A percentile compares a stretch with the other conserved stretches of the same genome.
phyloP scores from a whole-genome alignment of 1,140 invertebrate genomes.

The Plectus sambesii region DNA sequence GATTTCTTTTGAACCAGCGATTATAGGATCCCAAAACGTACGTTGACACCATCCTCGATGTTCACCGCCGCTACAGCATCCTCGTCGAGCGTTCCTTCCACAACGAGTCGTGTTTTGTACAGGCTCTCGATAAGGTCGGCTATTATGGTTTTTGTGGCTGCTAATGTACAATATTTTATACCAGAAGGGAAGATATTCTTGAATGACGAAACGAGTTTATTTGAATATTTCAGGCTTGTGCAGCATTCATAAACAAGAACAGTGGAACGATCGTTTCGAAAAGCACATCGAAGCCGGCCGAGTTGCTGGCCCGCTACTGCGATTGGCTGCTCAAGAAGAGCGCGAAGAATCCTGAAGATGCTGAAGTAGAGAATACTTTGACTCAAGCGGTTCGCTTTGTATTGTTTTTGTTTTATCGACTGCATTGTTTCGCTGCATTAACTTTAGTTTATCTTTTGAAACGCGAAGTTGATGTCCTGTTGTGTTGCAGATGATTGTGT shows the following conservation, averaged over 20 bases:
- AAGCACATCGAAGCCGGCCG: constrained; percentile 88
- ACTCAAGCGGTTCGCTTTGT: constrained; percentile 95
- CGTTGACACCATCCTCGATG: constrained; percentile 88
- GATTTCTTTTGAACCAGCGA: constrained; percentile 6
- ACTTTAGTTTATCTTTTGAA: constrained; percentile 6
- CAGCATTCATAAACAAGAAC: constrained; percentile 92
- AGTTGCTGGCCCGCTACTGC: constrained; percentile 92
- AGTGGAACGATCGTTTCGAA: constrained; percentile 74
- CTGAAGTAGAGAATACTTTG: constrained; percentile 90
- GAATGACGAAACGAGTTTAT: too few relatives aligned
- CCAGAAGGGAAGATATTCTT: too few relatives aligned
- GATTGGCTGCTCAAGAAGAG: constrained; percentile 85
- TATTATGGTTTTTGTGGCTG: too few relatives aligned
- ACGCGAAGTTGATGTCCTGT: too few relatives aligned
- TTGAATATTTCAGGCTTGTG: too few relatives aligned
- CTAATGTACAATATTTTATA: too few relatives aligned
- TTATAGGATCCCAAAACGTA: constrained; percentile 85
- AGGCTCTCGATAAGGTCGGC: constrained; percentile 87
- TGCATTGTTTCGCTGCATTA: constrained; percentile 3
- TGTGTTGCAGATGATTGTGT: constrained; percentile 81
- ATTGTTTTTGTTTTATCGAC: constrained; percentile 7
- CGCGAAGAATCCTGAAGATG: constrained; percentile 94
- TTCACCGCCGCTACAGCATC: constrained; percentile 92
- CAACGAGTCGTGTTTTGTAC: constrained; percentile 91
- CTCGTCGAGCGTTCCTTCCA: constrained; percentile 84